Evolutionary conservation across 2,113 vertebrate species (phyloP).

Genomic region (Oryzias woworae): DNA sequence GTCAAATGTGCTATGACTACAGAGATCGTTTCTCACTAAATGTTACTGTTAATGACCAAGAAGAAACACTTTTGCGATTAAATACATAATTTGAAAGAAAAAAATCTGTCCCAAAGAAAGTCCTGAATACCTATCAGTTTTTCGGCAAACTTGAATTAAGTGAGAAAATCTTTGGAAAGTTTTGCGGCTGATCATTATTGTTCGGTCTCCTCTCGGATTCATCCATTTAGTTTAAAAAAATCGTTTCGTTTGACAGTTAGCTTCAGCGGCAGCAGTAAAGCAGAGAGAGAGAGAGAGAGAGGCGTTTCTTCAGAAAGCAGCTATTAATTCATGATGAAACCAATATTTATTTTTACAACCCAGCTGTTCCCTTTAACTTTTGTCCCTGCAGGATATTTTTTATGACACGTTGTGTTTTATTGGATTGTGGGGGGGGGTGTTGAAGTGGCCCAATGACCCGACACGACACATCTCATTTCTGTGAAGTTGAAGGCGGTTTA

Average conservation of each 20-base stretch:
- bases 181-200: conserved; percentile 44
- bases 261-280: background rate
- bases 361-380: conserved; percentile 2
- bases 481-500: background rate
- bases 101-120: no score
- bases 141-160: conserved; percentile 22
- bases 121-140: no score
- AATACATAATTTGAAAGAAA: no score
- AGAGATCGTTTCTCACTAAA: no score
- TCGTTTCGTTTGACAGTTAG: background rate
- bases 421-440: conserved; percentile 5
- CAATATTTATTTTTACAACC: conserved; percentile 37
- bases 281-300: background rate
- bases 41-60: no score
- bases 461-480: background rate
- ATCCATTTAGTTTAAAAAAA: background rate
- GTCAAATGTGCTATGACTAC: no score
- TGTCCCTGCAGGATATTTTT: conserved; percentile 34
- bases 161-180: conserved; percentile 47
- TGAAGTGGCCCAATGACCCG: no score
- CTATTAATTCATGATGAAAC: conserved; percentile 25
- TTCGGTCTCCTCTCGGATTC: background rate
- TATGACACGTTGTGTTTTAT: conserved; percentile 28
- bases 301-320: conserved; percentile 7
- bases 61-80: no score